A percentile compares a stretch with the other conserved stretches of the same genome.
Conservation (phyloP, 2,113 vertebrate species). For the Paracanthobrama guichenoti region DNA sequence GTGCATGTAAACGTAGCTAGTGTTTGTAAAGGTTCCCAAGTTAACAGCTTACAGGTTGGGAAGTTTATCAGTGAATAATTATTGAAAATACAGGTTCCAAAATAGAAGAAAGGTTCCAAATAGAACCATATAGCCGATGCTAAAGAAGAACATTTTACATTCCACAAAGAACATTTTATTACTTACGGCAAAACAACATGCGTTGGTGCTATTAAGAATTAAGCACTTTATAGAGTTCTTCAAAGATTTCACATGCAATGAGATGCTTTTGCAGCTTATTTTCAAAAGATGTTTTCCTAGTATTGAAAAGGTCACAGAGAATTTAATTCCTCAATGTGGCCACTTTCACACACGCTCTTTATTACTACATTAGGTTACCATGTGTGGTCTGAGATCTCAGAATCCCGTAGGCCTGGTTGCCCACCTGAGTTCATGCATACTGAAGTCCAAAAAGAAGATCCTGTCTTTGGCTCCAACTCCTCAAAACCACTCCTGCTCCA, state of each 20-base stretch:
- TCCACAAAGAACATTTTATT: too few species aligned
- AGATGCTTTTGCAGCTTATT: too few species aligned
- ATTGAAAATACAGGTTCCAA: too few species aligned
- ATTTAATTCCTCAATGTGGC: neutral
- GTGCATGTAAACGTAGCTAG: too few species aligned
- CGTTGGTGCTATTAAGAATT: neutral
- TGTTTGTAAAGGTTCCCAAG: too few species aligned
- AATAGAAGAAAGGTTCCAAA: too few species aligned
- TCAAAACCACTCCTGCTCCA: conserved; percentile 79
- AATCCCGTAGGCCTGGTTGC: conserved; percentile 70
- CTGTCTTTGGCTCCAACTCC: conserved; percentile 76
- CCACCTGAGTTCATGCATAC: conserved; percentile 92
- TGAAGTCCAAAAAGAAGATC: conserved; percentile 79
- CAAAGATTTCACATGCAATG: neutral
- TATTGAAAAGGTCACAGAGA: neutral
- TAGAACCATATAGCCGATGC: too few species aligned
- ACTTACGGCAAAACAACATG: neutral
- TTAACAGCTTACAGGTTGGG: too few species aligned
- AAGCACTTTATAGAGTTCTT: neutral
- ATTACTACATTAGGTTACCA: conserved; percentile 76
- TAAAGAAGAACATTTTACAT: too few species aligned
- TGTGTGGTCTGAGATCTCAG: conserved; percentile 74
- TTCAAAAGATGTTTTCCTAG: neutral
- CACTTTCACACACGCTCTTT: neutral
- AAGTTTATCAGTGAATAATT: too few species aligned